phyloP scores from a whole-genome alignment of 2,888 invertebrate species.

The Odontothrips loti region DNA sequence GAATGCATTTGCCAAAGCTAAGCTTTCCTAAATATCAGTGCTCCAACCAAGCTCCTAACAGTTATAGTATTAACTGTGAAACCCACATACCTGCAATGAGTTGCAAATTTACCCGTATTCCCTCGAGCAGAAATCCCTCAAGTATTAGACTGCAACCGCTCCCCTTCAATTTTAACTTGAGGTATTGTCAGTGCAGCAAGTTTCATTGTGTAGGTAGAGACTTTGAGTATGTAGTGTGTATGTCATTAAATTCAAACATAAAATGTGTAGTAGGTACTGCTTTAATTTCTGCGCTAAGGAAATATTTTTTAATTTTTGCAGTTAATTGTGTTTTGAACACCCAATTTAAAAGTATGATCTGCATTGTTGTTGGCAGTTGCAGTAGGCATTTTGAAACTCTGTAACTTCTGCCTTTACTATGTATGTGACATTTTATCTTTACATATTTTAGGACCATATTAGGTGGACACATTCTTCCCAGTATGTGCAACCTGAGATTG shows the following conservation, averaged over 20 bases:
- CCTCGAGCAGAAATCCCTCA: neutral
- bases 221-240: too few species aligned
- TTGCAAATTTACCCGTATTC: neutral
- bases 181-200: neutral
- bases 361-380: too few species aligned
- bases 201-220: too few species aligned
- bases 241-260: neutral
- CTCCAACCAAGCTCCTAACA: too few species aligned
- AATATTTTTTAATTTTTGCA: neutral
- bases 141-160: neutral
- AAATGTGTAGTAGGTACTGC: neutral
- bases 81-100: too few species aligned
- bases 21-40: too few species aligned
- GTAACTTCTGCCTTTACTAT: too few species aligned
- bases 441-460: neutral
- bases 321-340: neutral
- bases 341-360: too few species aligned
- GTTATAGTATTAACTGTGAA: too few species aligned
- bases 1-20: too few species aligned
- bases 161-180: neutral
- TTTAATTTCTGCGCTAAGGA: neutral
- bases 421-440: neutral
- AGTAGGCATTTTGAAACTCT: too few species aligned
- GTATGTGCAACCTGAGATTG: neutral
- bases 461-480: conserved; percentile 15